phyloP scores from a whole-genome alignment of 2,888 invertebrate species.

The Dasysyrphus tricinctus region DNA sequence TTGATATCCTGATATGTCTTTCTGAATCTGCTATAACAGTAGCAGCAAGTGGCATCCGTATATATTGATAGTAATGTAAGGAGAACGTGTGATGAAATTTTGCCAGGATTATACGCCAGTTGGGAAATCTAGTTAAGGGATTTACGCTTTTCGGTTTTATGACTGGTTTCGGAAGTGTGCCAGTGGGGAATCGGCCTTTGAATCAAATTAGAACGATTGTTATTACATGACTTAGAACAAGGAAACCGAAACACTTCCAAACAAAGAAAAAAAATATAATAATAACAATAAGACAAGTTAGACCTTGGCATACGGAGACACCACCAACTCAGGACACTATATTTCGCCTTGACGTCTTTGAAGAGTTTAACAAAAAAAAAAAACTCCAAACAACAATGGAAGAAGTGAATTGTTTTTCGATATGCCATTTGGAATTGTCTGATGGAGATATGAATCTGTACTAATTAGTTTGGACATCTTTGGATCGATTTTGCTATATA shows the following conservation, averaged over 20 bases:
- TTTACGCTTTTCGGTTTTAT: conserved; percentile 75
- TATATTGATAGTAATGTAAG: conserved; percentile 72
- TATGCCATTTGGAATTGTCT: conserved; percentile 64
- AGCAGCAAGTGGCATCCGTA: conserved; percentile 52
- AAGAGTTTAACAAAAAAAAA: background rate
- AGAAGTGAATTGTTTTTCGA: conserved; percentile 72
- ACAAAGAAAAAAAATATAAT: conserved; percentile 13
- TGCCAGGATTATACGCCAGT: conserved; percentile 74
- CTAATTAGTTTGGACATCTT: conserved; percentile 70
- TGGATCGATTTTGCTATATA: conserved; percentile 32
- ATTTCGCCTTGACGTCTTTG: background rate
- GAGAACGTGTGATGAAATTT: conserved; percentile 74
- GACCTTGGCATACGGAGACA: background rate
- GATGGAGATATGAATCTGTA: conserved; percentile 72
- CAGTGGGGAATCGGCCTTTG: conserved; percentile 75
- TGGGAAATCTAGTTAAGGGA: conserved; percentile 76
- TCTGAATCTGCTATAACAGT: conserved; percentile 13
- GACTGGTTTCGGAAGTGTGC: conserved; percentile 74
- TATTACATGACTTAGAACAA: conserved; percentile 68
- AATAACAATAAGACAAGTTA: background rate
- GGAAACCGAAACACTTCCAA: conserved; percentile 21
- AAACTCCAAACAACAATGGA: conserved; percentile 14
- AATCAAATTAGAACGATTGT: conserved; percentile 75
- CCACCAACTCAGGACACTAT: conserved; percentile 3
- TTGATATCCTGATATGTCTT: conserved; percentile 40